These are phyloP conservation scores for Belgica antarctica DNA, from an alignment of 2,888 invertebrate species.

Conservation along the genomic window DNA sequence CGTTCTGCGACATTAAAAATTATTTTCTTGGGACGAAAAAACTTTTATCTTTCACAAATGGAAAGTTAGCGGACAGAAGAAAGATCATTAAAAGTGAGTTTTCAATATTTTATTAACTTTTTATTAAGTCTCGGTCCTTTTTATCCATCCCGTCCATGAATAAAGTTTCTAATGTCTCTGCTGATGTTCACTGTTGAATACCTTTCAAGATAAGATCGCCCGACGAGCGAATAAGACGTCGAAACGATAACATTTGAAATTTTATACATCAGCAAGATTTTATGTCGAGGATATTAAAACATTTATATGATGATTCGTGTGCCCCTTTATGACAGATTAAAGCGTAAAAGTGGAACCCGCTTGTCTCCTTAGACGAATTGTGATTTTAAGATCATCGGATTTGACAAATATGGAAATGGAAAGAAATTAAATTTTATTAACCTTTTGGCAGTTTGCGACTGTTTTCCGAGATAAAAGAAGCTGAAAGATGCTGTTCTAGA, in stretches of 20 bases:
- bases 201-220: background rate
- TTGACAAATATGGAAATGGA: background rate
- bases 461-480: background rate
- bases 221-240: no score
- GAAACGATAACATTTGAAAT: no score
- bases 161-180: background rate
- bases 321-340: background rate
- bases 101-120: background rate
- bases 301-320: constrained; percentile 1
- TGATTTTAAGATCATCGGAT: background rate
- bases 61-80: background rate
- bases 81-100: background rate
- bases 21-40: background rate
- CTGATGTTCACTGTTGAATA: background rate
- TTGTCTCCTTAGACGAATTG: background rate
- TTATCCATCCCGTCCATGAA: background rate
- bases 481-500: background rate
- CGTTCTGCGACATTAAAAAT: background rate
- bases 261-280: constrained; percentile 12
- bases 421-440: constrained; percentile 21
- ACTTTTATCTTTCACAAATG: background rate
- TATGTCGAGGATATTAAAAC: background rate
- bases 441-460: background rate
- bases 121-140: background rate
- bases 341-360: background rate